Conservation (phyloP, 2,113 vertebrate species). For the Macrotus californicus region DNA sequence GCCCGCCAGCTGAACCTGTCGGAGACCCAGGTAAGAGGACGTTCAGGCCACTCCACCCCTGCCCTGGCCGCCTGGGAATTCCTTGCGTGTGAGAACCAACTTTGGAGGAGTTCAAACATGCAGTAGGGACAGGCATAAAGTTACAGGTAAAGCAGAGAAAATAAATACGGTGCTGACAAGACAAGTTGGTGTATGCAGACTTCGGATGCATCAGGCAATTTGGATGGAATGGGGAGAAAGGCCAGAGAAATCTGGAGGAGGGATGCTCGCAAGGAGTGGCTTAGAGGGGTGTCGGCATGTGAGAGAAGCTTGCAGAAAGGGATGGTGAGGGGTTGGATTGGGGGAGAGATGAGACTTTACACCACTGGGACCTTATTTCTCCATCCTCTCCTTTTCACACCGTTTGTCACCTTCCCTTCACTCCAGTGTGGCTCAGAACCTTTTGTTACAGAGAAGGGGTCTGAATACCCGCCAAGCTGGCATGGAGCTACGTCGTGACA, state of each 20-base stretch:
- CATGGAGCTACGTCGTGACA: not conserved
- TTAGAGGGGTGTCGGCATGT: not conserved
- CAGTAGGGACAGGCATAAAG: not conserved
- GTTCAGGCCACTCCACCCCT: not conserved
- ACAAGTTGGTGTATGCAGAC: not conserved
- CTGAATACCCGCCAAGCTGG: not conserved
- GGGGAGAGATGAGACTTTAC: not conserved
- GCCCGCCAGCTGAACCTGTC: conserved; percentile 93
- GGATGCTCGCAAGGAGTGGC: not conserved
- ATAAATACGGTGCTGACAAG: not conserved
- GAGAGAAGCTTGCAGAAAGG: not conserved
- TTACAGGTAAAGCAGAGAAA: not conserved
- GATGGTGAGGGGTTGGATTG: not conserved
- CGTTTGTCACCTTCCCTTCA: not conserved
- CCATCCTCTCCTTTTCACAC: not conserved
- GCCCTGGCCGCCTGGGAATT: not conserved
- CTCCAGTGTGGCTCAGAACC: not conserved
- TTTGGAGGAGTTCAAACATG: not conserved
- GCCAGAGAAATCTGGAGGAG: not conserved
- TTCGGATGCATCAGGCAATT: not conserved
- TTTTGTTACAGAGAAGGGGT: not conserved
- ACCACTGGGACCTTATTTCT: not conserved
- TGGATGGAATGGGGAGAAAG: not conserved
- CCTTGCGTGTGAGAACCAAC: not conserved
- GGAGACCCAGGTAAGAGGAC: conserved; percentile 89